These are phyloP conservation scores for Lampropteryx suffumata DNA, from an alignment of 2,888 invertebrate species.

Conservation along the genomic window DNA sequence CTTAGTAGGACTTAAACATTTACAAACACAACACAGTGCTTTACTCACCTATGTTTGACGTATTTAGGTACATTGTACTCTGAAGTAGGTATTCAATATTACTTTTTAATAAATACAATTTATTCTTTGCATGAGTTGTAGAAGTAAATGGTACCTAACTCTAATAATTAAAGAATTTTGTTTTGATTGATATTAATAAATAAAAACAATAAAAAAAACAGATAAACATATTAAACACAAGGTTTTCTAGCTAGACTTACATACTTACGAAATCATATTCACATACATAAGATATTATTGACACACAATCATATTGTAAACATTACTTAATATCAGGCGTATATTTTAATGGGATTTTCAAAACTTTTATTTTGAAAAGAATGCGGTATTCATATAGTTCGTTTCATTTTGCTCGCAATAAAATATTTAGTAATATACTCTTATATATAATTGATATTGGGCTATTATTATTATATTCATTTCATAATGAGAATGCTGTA, in stretches of 20 bases:
- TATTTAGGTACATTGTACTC: too few relatives aligned
- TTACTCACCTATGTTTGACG: too few relatives aligned
- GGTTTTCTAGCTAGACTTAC: too few relatives aligned
- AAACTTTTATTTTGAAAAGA: too few relatives aligned
- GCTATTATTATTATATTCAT: too few relatives aligned
- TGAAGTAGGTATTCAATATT: too few relatives aligned
- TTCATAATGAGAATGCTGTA: slow-evolving; percentile 25
- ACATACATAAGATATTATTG: neutral
- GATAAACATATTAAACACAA: too few relatives aligned
- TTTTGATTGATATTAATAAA: slow-evolving; percentile 14
- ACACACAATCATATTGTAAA: neutral
- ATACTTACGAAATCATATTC: neutral
- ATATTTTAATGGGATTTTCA: neutral
- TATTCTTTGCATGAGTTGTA: neutral
- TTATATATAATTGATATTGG: too few relatives aligned
- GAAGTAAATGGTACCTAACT: neutral
- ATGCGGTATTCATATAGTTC: too few relatives aligned
- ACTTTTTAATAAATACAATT: too few relatives aligned
- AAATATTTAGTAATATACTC: too few relatives aligned
- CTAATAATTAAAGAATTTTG: neutral
- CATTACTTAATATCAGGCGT: neutral
- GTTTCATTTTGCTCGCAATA: too few relatives aligned
- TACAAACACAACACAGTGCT: slow-evolving; percentile 10
- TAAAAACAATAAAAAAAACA: neutral
- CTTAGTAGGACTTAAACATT: slow-evolving; percentile 1